Base-by-base conservation (phyloP, 2,113 vertebrate genomes). In the Corythaixoides concolor region DNA sequence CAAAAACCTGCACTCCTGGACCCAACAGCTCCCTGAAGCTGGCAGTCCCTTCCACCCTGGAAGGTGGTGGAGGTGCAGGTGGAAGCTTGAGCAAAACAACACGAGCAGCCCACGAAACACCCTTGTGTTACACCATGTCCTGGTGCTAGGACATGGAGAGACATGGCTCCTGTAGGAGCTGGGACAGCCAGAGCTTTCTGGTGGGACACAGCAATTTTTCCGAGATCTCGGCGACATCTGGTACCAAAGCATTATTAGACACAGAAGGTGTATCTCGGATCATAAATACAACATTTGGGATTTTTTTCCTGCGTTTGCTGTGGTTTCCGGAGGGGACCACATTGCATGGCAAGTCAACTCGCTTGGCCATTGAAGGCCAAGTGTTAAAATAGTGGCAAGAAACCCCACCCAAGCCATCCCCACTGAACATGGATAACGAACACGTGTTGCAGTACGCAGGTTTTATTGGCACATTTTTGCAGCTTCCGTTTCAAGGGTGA, bases 151-250 rank as follows among this genome's bases (percentile, higher is more conserved):
- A 86, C 24, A 47, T 1, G n/a, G 80, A 53, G 24, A 77, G 33
- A 53, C 7, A 13, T 0, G 8, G 68, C 19, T 89, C n/a, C 52
- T 74, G 64, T 23, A 62, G 63, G 16, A 89, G 55, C 22, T 49
- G 4, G 12, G 63, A 33, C 22, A 88, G 26, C 28, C 43, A 32
- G 20, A 43, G 32, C 41, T 33, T 81, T 58, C 47, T 6, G 5
- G 37, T 30, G 52, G 33, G 33, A 76, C 27, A 55, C 3, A 27
- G 3, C 0, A 2, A 32, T 10, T 49, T 32, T 23, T 47, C 16
- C 0, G 0, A 53, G 12, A 41, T n/a, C 28, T 55, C 60, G 9
- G 5, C 41, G n/a, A 56, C 7, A 4, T 8, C 1, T 7, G 39
- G 30, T 12, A 52, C 7, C 41, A 53, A n/a, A 37, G 45, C 12